Evolutionary conservation across 2,797 vertebrate species (phyloP), one percentile per base, ranked within the genome.

Genomic region (Phaenicophaeus curvirostris): DNA sequence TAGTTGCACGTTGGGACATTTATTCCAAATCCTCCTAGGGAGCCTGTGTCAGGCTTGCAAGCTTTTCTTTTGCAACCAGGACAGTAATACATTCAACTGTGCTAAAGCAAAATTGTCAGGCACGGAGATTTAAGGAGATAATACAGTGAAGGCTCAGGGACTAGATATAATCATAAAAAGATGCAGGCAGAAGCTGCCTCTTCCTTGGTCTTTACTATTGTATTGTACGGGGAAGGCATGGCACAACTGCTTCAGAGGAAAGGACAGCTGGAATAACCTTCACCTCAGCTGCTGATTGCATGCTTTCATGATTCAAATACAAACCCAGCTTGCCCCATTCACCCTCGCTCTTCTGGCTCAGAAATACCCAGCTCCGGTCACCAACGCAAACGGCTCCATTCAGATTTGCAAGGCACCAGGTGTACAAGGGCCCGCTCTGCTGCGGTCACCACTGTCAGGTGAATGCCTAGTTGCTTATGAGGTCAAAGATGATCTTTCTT

Each of bases 61-160:
- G 59, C 65, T 89, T 51, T 87, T 33, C 68, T 92, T 65, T 33
- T 68, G 62, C 62, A 24, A 3, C 87, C 75, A 48, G 72, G 87
- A 50, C 69, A 77, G 57, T 2, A 91, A 89, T 44, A 75, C 33
- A 65, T 72, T 77, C 73, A 72, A 24, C 37, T 68, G 59, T 17
- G 51, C 89, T 78, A 59, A 85, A 83, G 72, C 50, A 55, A 25
- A 87, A 62, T 5, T 83, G 89, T 87, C 93, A 95, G 61, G 66
- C 28, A 5, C 51, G 16, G 23, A 83, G 78, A 95, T 93, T 93
- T 89, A 90, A 69, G 76, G 75, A 93, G 92, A 30, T 84, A 85
- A 92, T 55, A 87, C 14, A 48, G 54, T 4, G 12, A 85, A 75
- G 42, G 69, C 78, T 72, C 66, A 53, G 68, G n/a, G 87, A 87